Evolutionary conservation across 2,113 vertebrate genomes (phyloP).

Genomic region (Pagrus major): DNA sequence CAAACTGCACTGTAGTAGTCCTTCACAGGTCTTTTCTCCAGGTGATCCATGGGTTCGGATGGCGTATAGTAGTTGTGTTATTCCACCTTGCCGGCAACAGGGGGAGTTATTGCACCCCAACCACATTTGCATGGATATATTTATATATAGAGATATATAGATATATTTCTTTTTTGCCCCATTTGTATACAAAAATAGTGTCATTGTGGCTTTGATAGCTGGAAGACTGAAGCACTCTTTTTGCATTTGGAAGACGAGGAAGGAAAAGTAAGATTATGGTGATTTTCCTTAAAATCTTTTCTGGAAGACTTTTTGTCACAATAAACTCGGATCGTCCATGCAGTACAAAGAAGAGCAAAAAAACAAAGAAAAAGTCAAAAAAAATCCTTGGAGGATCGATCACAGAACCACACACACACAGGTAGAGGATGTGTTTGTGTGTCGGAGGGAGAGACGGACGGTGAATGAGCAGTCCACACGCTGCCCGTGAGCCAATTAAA

Average conservation of each 20-base stretch:
- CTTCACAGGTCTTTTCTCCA: constrained; percentile 32
- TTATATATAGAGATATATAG: constrained; percentile 71
- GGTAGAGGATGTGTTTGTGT: constrained; percentile 38
- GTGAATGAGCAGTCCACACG: constrained; percentile 57
- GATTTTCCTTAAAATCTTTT: constrained; percentile 72
- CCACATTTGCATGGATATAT: constrained; percentile 72
- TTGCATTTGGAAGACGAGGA: constrained; percentile 82
- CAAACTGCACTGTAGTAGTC: constrained; percentile 32
- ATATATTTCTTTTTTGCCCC: constrained; percentile 72
- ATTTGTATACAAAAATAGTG: constrained; percentile 83
- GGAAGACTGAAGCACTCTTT: constrained; percentile 84
- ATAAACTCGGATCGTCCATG: constrained; percentile 77
- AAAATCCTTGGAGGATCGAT: constrained; percentile 40
- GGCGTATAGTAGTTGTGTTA: constrained; percentile 37
- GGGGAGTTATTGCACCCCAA: constrained; percentile 55
- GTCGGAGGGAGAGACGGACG: constrained; percentile 34
- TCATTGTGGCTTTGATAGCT: constrained; percentile 83
- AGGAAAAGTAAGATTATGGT: constrained; percentile 53
- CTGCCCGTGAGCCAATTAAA: constrained; percentile 60
- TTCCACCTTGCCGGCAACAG: constrained; percentile 51
- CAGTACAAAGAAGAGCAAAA: constrained; percentile 67
- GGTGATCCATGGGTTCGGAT: constrained; percentile 49
- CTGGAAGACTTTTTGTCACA: constrained; percentile 81
- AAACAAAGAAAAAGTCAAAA: not conserved
- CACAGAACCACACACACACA: constrained; percentile 59